Conservation (phyloP, 1,140 invertebrate genomes). For the Zaprionus davidi region DNA sequence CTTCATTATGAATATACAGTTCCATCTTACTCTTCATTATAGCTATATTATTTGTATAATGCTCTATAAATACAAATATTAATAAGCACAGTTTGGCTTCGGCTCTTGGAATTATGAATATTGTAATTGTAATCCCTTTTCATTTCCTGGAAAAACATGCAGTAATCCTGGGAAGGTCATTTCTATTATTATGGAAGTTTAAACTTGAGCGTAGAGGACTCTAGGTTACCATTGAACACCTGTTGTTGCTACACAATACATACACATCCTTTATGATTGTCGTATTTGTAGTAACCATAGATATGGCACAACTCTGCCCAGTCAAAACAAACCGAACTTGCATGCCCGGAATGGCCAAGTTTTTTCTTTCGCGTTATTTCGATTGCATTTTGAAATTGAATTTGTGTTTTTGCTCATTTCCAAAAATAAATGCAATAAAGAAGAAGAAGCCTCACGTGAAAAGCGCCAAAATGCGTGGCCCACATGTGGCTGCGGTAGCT, state of each 20-base stretch:
- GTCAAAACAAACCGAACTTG: constrained; percentile 40
- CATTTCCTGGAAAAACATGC: not conserved
- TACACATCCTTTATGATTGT: constrained; percentile 8
- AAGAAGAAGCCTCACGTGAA: constrained; percentile 19
- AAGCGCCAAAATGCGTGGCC: constrained; percentile 52
- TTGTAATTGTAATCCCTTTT: not conserved
- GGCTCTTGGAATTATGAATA: not conserved
- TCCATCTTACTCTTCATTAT: too few species aligned
- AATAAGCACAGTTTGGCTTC: not conserved
- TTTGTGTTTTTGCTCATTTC: constrained; percentile 70
- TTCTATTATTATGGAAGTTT: not conserved
- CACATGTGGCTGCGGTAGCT: constrained; percentile 37
- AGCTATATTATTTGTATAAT: too few species aligned
- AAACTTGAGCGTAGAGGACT: not conserved
- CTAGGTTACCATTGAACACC: constrained; percentile 8
- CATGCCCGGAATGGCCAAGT: constrained; percentile 10
- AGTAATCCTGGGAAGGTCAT: not conserved
- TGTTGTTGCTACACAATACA: constrained; percentile 23
- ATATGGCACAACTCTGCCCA: constrained; percentile 13
- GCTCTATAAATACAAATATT: too few species aligned
- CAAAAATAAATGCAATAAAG: constrained; percentile 61
- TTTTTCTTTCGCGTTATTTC: constrained; percentile 14
- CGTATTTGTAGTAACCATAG: constrained; percentile 36
- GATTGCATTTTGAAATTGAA: constrained; percentile 28
- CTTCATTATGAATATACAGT: too few species aligned